phyloP scores from a whole-genome alignment of 30 jellyfish, hydroid and myxozoan species.

The Aurelia coerulea region DNA sequence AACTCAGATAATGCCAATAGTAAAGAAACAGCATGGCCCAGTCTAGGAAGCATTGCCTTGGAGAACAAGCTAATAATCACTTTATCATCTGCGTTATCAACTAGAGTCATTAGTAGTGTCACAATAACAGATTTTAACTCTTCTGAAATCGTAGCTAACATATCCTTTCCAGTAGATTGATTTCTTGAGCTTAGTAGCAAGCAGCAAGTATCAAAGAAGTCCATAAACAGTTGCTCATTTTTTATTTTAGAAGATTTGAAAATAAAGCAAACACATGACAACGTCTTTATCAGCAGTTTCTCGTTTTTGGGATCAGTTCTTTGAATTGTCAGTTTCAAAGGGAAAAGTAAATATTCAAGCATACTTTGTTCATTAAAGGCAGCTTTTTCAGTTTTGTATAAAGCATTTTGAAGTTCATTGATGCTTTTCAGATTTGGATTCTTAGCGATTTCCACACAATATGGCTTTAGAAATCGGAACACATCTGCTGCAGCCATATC shows the following conservation, averaged over 20 bases:
- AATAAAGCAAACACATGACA: constrained; percentile 28
- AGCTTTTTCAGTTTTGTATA: constrained; percentile 11
- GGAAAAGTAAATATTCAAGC: constrained; percentile 73
- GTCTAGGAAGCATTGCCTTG: constrained; percentile 62
- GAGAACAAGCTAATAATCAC: constrained; percentile 26
- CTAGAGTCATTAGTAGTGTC: constrained; percentile 4
- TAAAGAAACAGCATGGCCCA: constrained; percentile 87
- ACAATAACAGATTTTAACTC: constrained; percentile 65
- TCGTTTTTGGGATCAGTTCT: constrained; percentile 38
- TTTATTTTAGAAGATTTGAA: not conserved
- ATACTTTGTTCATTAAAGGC: constrained; percentile 51
- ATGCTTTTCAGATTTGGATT: constrained; percentile 59
- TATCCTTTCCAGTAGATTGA: constrained; percentile 44
- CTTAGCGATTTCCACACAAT: constrained; percentile 71
- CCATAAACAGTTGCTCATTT: constrained; percentile 31
- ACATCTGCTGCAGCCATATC: constrained; percentile 38
- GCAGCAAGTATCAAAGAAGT: constrained; percentile 59
- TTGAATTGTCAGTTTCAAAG: constrained; percentile 71
- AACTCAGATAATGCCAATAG: constrained; percentile 64
- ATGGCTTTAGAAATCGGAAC: constrained; percentile 71
- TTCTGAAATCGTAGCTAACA: constrained; percentile 67
- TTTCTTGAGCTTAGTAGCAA: constrained; percentile 59
- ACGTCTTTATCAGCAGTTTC: constrained; percentile 18
- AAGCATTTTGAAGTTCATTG: constrained; percentile 13
- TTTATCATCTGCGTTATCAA: not conserved